Evolutionary conservation across 92 coral and sea anemone genomes (phyloP), one percentile per base, ranked within the genome.

Genomic region (Zoanthus solanderi): DNA sequence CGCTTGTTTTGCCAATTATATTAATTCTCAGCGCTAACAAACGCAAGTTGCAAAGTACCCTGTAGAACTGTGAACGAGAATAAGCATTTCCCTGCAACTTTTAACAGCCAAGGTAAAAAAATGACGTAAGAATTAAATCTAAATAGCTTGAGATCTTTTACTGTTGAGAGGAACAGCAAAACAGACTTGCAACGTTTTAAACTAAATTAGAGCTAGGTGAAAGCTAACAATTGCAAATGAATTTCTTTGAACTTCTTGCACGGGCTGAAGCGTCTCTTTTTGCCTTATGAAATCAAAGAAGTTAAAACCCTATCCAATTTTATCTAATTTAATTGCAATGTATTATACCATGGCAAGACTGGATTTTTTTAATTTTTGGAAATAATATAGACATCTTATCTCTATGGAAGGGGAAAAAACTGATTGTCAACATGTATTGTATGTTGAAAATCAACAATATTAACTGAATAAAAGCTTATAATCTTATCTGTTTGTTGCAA

Each of bases 81-180:
- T 71, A 90, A 63, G n/a, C 63, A 84, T 31, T 82, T 83, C 44
- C 84, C 88, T 3, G 85, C 72, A 6, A 89, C 87, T 46, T 87
- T 89, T 12, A 86, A 54, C 75, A 90, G 77, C 52, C 90, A 90
- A 12, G 90, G 75, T n/a, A 87, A 81, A 45, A 90, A 15, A 6
- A 90, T 80, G 45, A 90, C 90, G 63, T 87, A 67, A 34, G 88
- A 86, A 66, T 87, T 90, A 50, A 87, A 86, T 0, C 93, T 90
- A 28, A 90, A 87, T 1, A 86, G 65, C 54, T 90, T 80, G n/a
- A 90, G 80, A 29, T 87, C 76, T 56, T 87, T 90, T 56, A 90
- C 48, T 10, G 93, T 90, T 45, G 88, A 84, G 60, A 90, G 79
- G 61, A 90, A 90, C 65, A 90, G 72, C 2, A 86, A 88, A 14